Conservation (phyloP, 2,113 vertebrate genomes). For the Gopherus evgoodei region DNA sequence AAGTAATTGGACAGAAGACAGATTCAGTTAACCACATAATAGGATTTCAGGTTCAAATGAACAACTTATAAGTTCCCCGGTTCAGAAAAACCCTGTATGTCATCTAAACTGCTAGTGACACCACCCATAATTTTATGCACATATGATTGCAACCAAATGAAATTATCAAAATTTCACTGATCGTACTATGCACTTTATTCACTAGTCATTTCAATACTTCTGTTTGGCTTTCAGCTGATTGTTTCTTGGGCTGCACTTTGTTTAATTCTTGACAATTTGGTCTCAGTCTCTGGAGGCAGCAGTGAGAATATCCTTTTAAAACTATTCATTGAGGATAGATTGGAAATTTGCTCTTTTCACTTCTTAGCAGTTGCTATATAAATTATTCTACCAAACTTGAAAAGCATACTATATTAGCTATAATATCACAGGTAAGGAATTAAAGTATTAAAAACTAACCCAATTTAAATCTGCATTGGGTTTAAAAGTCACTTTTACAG, state of each 20-base stretch:
- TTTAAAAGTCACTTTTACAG: neutral
- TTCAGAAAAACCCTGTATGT: rapidly evolving
- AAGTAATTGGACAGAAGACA: neutral
- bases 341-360: neutral
- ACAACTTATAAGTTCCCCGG: neutral
- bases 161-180: neutral
- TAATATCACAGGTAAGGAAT: no score
- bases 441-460: neutral
- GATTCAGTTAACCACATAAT: neutral
- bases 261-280: neutral
- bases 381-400: neutral
- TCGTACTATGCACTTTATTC: neutral
- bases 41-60: neutral
- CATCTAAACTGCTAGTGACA: neutral
- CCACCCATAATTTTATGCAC: neutral
- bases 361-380: neutral
- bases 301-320: neutral
- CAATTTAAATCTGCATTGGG: neutral
- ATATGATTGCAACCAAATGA: neutral
- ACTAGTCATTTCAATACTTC: neutral
- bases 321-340: neutral
- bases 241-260: neutral
- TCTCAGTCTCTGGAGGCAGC: neutral
- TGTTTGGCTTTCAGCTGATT: neutral
- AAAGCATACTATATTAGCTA: neutral